Evolutionary conservation across 1,140 invertebrate species (phyloP).

Genomic region (Drosophila littoralis): DNA sequence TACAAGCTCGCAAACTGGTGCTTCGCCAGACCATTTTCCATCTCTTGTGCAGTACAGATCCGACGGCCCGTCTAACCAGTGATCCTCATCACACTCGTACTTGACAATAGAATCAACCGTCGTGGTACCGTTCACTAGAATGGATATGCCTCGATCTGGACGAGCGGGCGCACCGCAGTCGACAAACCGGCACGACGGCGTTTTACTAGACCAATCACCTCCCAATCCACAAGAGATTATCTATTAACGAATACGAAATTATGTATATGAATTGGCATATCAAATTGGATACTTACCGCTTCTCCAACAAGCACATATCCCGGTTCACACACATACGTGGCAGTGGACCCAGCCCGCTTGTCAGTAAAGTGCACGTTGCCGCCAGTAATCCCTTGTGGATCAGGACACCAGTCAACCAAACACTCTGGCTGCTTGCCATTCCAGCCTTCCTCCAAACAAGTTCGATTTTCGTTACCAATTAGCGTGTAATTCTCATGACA

Average conservation of each 20-base stretch:
- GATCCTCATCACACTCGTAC: conserved; percentile 92
- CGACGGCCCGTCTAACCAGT: conserved; percentile 91
- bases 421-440: conserved; percentile 91
- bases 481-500: conserved; percentile 94
- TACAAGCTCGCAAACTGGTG: conserved; percentile 94
- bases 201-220: conserved; percentile 91
- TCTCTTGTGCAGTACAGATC: conserved; percentile 91
- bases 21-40: conserved; percentile 93
- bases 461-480: conserved; percentile 89
- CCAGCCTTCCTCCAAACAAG: conserved; percentile 93
- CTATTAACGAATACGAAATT: conserved; percentile 83
- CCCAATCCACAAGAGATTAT: conserved; percentile 92
- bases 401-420: conserved; percentile 93
- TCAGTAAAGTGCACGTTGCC: conserved; percentile 89
- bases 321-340: conserved; percentile 91
- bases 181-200: conserved; percentile 92
- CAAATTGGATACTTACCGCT: conserved; percentile 86
- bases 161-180: conserved; percentile 93
- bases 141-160: conserved; percentile 90
- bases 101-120: conserved; percentile 90
- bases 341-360: conserved; percentile 90
- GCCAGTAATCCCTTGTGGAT: conserved; percentile 90
- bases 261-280: conserved; percentile 9
- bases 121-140: conserved; percentile 91
- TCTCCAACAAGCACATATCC: conserved; percentile 94